Conservation (phyloP, 1,140 invertebrate genomes). For the Rhynchophorus ferrugineus region DNA sequence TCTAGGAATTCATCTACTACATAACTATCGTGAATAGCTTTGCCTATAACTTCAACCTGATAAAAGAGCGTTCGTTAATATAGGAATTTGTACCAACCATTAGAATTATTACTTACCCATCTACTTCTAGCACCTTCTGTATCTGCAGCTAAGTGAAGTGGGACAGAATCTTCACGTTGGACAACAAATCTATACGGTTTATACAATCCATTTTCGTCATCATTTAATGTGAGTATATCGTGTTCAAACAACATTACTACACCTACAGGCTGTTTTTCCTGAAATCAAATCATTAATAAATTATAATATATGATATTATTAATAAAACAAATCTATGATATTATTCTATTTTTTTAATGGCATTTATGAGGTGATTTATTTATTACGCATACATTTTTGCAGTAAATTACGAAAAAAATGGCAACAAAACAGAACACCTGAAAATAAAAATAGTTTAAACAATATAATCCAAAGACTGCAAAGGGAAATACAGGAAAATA, state of each 20-base stretch:
- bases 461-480: no score
- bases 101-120: constrained; percentile 58
- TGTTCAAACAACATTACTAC: constrained; percentile 82
- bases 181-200: constrained; percentile 61
- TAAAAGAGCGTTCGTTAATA: no score
- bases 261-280: constrained; percentile 84
- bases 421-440: no score
- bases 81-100: no score
- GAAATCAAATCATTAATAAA: constrained; percentile 26
- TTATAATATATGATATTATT: no score
- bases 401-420: no score
- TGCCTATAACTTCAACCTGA: constrained; percentile 58
- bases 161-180: constrained; percentile 65
- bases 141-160: constrained; percentile 75
- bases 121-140: constrained; percentile 62
- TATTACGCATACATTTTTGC: no score
- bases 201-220: constrained; percentile 44
- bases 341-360: no score
- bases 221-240: constrained; percentile 57
- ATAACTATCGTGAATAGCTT: constrained; percentile 56
- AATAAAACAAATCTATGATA: no score
- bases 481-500: no score
- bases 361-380: no score
- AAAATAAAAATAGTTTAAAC: no score
- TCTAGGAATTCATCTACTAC: constrained; percentile 66